Conservation (phyloP, 2,113 vertebrate genomes). For the Onychostruthus taczanowskii region DNA sequence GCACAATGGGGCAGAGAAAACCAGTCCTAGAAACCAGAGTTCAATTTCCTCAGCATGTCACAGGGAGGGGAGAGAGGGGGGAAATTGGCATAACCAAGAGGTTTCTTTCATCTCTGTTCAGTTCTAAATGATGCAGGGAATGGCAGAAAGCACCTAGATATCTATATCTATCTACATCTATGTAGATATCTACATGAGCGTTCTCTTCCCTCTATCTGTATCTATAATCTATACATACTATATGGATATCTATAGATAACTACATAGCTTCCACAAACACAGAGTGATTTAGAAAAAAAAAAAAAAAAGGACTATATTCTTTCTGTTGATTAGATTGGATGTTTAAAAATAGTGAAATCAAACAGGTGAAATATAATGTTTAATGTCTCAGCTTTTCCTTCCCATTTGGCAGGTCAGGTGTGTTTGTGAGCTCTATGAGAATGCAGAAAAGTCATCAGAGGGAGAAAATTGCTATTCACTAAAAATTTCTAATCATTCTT, state of each 20-base stretch:
- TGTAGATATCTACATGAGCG: neutral
- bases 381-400: slow-evolving; percentile 50
- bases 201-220: neutral
- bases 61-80: neutral
- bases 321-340: slow-evolving; percentile 29
- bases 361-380: neutral
- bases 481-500: slow-evolving; percentile 76
- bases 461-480: slow-evolving; percentile 76
- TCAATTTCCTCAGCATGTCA: slow-evolving; percentile 20
- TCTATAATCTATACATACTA: neutral
- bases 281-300: neutral
- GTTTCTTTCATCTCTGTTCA: neutral
- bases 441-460: slow-evolving; percentile 73
- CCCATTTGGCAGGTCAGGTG: slow-evolving; percentile 33
- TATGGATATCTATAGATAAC: neutral
- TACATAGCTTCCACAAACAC: neutral
- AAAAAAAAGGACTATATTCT: neutral
- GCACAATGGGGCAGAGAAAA: slow-evolving; percentile 7
- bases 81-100: neutral
- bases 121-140: neutral
- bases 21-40: neutral
- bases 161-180: neutral
- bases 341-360: slow-evolving; percentile 14
- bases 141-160: neutral
- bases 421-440: slow-evolving; percentile 59